Base-by-base conservation (phyloP, 1,140 invertebrate species). In the Ooceraea biroi region DNA sequence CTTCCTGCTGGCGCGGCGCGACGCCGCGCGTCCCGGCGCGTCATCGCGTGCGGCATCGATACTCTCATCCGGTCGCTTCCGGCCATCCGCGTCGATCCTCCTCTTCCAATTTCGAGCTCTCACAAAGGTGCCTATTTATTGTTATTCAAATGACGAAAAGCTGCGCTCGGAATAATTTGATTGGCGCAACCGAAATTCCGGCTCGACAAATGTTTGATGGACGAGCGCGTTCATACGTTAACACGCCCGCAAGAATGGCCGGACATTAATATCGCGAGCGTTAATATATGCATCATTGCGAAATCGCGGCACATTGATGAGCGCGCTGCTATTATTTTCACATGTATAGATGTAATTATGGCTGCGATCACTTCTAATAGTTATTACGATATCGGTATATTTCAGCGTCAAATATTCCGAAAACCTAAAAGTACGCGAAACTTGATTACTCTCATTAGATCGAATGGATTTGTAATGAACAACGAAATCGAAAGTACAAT, bases 111-210 rank as follows among this genome's bases (percentile, higher is more conserved):
- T 60, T 82, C 58, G 17, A 2, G 61, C 19, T 52, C 30, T 46
- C 71, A 44, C 52, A 82, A 74, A 52, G 50, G 27, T n/a, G 41
- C 55, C 0, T 69, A 57, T 86, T 86, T 87, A 83, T 86, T 82
- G 63, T 86, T 86, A 71, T 76, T 58, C 77, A 69, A 76, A 83
- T 74, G 50, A 82, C 69, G 76, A 86, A 72, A 61, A 86, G 66
- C 50, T 66, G 50, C 22, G 55, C 25, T 17, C 27, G 55, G 30
- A 72, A 50, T 61, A 48, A 57, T 66, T 69, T n/a, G 25, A 71
- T 78, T 27, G 85, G 41, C 19, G 41, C 63, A 57, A 55, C 69
- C 50, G 66, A 78, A 78, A 86, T 85, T 85, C 65, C 27, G 27
- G 41, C 11, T 14, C 48, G 55, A n/a, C 48, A 65, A 85, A 85